These are phyloP conservation scores for Arbacia lixula DNA, from an alignment of 53 echinoderm and acorn worm genomes.

Conservation along the genomic window DNA sequence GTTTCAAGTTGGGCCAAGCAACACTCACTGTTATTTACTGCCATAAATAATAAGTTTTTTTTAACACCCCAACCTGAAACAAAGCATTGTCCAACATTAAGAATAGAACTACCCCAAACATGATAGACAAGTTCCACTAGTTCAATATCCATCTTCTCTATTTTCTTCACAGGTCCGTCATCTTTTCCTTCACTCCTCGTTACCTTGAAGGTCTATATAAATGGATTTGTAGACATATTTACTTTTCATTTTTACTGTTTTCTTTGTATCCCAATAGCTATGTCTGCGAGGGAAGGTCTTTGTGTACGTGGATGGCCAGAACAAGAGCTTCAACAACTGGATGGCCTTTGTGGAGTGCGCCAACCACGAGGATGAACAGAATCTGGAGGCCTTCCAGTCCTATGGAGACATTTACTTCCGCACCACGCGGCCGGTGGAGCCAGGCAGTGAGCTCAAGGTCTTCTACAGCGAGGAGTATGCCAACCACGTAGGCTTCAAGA, in stretches of 20 bases:
- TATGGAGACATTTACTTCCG: constrained; percentile 55
- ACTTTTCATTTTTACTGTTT: too few species aligned
- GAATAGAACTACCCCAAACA: too few species aligned
- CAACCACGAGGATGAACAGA: constrained; percentile 28
- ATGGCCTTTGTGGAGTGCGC: constrained; percentile 48
- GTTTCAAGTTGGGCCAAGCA: too few species aligned
- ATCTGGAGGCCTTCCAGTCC: constrained; percentile 44
- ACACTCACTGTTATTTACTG: too few species aligned
- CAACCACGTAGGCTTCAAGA: constrained; percentile 42
- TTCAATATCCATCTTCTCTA: too few species aligned
- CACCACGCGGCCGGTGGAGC: constrained; percentile 37
- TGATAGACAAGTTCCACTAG: too few species aligned
- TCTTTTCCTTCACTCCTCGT: too few species aligned
- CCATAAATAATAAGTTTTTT: too few species aligned
- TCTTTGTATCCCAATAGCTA: background rate
- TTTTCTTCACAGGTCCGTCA: too few species aligned
- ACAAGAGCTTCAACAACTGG: constrained; percentile 44
- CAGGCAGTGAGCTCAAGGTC: constrained; percentile 43
- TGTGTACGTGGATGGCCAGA: constrained; percentile 39
- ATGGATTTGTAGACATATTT: background rate
- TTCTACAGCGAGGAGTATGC: constrained; percentile 59
- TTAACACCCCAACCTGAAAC: too few species aligned
- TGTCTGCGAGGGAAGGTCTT: constrained; percentile 45
- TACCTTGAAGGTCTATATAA: background rate
- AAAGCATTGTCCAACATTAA: too few species aligned